A percentile compares a stretch with the other conserved stretches of the same genome.
These are phyloP conservation scores for Anodontia alba DNA, from an alignment of 2,888 invertebrate species.

Conservation along the genomic window DNA sequence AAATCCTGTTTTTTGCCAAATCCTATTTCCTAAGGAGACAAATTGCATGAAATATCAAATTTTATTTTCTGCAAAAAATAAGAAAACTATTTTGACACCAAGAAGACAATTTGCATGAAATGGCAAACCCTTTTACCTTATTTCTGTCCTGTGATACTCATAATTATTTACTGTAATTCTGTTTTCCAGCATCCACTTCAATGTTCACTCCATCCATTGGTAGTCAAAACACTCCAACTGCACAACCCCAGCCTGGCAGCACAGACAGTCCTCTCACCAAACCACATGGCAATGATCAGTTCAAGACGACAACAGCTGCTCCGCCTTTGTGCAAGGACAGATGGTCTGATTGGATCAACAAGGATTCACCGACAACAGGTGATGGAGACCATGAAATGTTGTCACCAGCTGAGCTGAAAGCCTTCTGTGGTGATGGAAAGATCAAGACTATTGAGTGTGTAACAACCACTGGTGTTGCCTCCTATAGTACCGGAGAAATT, in stretches of 20 bases:
- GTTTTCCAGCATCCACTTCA: conserved; percentile 52
- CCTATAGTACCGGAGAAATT: conserved; percentile 71
- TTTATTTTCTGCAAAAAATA: too few relatives aligned
- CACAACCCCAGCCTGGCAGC: conserved; percentile 11
- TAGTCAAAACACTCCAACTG: conserved; percentile 28
- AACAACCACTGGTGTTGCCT: conserved; percentile 66
- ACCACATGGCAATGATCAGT: conserved; percentile 10
- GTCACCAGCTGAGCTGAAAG: conserved; percentile 18
- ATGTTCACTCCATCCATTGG: conserved; percentile 47
- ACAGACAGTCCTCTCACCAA: conserved; percentile 24
- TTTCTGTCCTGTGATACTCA: too few relatives aligned
- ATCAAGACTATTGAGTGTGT: conserved; percentile 76
- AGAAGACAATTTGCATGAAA: too few relatives aligned
- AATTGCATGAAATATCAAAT: too few relatives aligned
- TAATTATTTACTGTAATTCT: too few relatives aligned
- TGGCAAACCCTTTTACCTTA: too few relatives aligned
- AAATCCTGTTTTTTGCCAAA: too few relatives aligned
- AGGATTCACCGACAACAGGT: conserved; percentile 53
- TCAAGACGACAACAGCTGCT: neutral
- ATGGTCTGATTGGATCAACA: conserved; percentile 70
- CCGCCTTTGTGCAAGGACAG: conserved; percentile 34
- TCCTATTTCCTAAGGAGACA: too few relatives aligned
- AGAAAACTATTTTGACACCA: too few relatives aligned
- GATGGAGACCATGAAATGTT: conserved; percentile 43
- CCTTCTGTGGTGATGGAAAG: conserved; percentile 74